Evolutionary conservation across 2,797 vertebrate genomes (phyloP).

Genomic region (Falco concolor): DNA sequence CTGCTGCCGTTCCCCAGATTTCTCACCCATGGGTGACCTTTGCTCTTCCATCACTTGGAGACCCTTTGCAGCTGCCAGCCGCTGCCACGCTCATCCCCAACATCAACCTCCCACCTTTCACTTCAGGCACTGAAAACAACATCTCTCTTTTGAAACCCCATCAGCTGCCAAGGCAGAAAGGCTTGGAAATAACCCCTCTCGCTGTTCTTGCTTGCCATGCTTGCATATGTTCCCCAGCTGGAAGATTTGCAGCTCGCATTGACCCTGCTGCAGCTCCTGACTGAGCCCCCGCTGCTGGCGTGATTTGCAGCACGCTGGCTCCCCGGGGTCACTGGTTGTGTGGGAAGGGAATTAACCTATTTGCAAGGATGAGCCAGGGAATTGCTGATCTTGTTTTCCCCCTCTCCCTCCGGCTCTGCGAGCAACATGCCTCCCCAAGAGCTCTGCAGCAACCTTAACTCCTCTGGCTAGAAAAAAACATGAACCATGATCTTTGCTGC

Average conservation of each 20-base stretch:
- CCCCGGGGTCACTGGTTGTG: neutral
- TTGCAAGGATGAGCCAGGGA: neutral
- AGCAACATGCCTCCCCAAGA: neutral
- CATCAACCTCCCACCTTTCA: neutral
- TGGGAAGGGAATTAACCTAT: neutral
- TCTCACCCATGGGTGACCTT: neutral
- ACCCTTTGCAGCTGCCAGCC: neutral
- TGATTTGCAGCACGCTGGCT: neutral
- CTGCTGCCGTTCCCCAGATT: neutral
- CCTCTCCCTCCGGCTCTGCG: neutral
- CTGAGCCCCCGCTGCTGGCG: neutral
- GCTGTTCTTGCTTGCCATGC: neutral
- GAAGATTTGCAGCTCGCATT: neutral
- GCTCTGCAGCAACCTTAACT: neutral
- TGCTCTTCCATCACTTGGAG: fast-evolving
- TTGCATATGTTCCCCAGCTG: neutral
- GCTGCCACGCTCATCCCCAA: neutral
- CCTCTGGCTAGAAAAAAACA: neutral
- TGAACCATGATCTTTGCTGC: neutral
- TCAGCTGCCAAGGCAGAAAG: neutral
- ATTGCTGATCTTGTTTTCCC: neutral
- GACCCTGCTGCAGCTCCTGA: neutral
- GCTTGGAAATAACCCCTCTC: neutral
- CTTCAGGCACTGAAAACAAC: neutral
- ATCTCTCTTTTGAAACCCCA: neutral